Conservation (phyloP, 2,113 vertebrate species). For the Hystrix cristata region DNA sequence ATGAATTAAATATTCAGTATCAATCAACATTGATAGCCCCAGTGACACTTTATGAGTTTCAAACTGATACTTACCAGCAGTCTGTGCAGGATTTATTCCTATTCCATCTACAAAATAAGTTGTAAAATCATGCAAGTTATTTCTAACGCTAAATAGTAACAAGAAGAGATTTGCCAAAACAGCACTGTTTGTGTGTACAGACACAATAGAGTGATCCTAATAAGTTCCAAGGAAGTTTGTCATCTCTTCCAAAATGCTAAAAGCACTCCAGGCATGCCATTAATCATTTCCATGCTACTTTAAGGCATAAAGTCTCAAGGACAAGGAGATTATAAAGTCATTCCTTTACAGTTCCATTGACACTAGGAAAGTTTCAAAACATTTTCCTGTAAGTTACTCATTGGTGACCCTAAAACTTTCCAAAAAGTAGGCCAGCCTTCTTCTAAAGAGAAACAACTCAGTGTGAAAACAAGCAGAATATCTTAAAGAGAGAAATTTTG, state of each 20-base stretch:
- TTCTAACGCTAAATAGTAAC: constrained; percentile 37
- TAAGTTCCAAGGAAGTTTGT: not conserved
- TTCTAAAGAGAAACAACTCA: not conserved
- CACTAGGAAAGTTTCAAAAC: not conserved
- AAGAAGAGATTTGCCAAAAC: not conserved
- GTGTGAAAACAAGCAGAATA: not conserved
- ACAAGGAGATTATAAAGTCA: not conserved
- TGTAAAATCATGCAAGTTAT: not conserved
- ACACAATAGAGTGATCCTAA: not conserved
- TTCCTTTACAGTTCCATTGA: not conserved
- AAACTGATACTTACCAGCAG: constrained; percentile 88
- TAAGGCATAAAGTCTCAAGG: not conserved
- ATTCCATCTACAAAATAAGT: constrained; percentile 88
- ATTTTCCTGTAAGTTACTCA: not conserved
- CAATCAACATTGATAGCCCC: not conserved
- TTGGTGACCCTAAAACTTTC: not conserved
- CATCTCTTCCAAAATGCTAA: not conserved
- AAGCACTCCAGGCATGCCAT: not conserved
- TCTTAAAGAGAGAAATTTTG: not conserved
- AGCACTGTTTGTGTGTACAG: not conserved
- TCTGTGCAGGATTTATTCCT: constrained; percentile 92
- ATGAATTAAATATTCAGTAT: constrained; percentile 14
- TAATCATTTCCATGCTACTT: not conserved
- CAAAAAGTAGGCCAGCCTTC: not conserved
- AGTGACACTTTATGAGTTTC: not conserved